Percentiles rank a stretch among this genome's conserved stretches.
Conservation (phyloP, 1,140 invertebrate species). For the Euwallacea similis region DNA sequence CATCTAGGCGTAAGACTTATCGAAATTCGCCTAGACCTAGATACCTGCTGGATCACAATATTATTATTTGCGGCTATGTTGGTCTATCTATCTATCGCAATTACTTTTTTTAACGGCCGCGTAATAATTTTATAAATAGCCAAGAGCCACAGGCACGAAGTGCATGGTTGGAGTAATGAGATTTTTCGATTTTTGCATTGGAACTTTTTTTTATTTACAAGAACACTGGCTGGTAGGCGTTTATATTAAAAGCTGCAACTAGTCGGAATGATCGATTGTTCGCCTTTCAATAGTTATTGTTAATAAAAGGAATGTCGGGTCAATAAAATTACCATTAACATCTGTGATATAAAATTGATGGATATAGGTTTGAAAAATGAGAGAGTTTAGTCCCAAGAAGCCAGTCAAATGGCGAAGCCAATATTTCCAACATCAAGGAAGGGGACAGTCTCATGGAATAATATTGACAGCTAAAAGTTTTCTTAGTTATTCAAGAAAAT, state of each 20-base stretch:
- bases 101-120: slow-evolving; percentile 28
- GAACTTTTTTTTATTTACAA: background rate
- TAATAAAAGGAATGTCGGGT: background rate
- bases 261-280: background rate
- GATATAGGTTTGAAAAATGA: background rate
- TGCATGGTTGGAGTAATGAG: slow-evolving; percentile 28
- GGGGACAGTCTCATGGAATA: background rate
- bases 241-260: background rate
- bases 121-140: slow-evolving; percentile 33
- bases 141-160: slow-evolving; percentile 27
- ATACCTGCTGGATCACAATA: slow-evolving; percentile 23
- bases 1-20: background rate
- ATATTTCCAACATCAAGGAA: background rate
- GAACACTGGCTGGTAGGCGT: background rate
- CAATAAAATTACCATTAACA: background rate
- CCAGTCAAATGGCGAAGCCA: background rate
- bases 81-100: slow-evolving; percentile 26
- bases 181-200: slow-evolving; percentile 24
- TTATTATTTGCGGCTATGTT: slow-evolving; percentile 26
- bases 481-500: background rate
- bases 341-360: background rate
- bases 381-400: no score
- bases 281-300: background rate
- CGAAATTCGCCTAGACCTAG: slow-evolving; percentile 28
- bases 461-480: background rate